Evolutionary conservation across 2,797 vertebrate species (phyloP), one percentile per base, ranked within the genome.

Genomic region (Oreortyx pictus): DNA sequence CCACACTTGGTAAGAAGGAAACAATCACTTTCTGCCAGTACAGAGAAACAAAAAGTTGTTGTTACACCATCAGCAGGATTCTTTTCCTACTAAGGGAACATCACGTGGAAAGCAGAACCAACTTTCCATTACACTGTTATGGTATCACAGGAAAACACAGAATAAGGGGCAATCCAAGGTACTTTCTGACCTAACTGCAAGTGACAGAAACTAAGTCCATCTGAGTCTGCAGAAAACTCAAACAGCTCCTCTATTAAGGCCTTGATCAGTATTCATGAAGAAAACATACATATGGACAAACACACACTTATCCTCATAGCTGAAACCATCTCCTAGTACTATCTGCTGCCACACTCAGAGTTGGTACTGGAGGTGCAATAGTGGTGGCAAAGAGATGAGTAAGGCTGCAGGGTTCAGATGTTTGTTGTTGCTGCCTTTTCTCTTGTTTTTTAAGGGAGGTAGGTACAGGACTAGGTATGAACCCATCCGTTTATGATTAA

Each of bases 131-230:
- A 43, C 25, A 19, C 33, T 79, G 68, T 39, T 87, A 33, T 2
- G 29, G 72, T 57, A 79, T 61, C 1, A 0, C 14, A 57, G 24
- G 31, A 14, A 87, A 82, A 71, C 1, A 7, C 16, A 66, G 78
- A 82, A 61, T 46, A 70, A 77, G 68, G 84, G 68, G 23, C 85
- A 90, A 85, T 92, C 68, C 57, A 25, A 57, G 20, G 37, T 56
- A 66, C 47, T 77, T 72, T 37, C n/a, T 89, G 44, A 59, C 46
- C 33, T 84, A 49, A 80, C 11, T 71, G 29, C 27, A 31, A 54
- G 52, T 31, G 8, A 54, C 37, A 90, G 78, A 88, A 93, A 88
- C 52, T 77, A 74, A 84, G 64, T 44, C 52, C 17, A 17, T 41
- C 39, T 73, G 79, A 86, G 27, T 24, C 65, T 2, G 0, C 0